Conservation (phyloP, 2,113 vertebrate genomes). For the Heterotis niloticus region DNA sequence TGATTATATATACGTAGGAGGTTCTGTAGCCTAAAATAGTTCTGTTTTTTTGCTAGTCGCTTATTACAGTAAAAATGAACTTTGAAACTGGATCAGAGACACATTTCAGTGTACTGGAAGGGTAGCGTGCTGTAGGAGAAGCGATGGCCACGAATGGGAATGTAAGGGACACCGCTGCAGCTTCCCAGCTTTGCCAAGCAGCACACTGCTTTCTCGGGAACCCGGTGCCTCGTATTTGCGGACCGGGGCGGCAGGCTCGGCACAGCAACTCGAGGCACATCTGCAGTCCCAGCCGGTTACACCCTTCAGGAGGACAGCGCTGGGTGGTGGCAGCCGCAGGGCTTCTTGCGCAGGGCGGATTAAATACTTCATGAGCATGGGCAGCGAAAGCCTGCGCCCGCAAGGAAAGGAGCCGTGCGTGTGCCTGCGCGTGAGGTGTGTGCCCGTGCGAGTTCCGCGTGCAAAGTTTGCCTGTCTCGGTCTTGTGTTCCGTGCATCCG, state of each 20-base stretch:
- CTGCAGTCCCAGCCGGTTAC: neutral
- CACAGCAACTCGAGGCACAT: neutral
- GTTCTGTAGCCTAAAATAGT: too few species aligned
- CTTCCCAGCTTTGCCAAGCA: neutral
- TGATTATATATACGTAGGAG: too few species aligned
- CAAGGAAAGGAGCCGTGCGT: neutral
- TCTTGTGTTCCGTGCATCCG: neutral
- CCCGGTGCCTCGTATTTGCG: neutral
- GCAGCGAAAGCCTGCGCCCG: slow-evolving; percentile 27
- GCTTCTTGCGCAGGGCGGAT: neutral
- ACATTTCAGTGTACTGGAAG: neutral
- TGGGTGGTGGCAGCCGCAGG: neutral
- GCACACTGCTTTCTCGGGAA: neutral
- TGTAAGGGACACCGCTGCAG: neutral
- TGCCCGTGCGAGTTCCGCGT: neutral
- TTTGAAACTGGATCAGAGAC: neutral
- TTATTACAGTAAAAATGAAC: neutral
- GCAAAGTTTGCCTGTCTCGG: neutral
- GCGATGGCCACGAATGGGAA: too few species aligned
- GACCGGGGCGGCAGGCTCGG: neutral
- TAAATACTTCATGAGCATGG: slow-evolving; percentile 23
- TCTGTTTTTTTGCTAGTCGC: too few species aligned
- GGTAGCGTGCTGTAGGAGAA: neutral
- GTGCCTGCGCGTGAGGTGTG: neutral
- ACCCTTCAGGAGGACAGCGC: neutral